A percentile compares a stretch with the other conserved stretches of the same genome.
These are phyloP conservation scores for Drosophila parabipectinata DNA, from an alignment of 1,140 invertebrate species.

Conservation along the genomic window DNA sequence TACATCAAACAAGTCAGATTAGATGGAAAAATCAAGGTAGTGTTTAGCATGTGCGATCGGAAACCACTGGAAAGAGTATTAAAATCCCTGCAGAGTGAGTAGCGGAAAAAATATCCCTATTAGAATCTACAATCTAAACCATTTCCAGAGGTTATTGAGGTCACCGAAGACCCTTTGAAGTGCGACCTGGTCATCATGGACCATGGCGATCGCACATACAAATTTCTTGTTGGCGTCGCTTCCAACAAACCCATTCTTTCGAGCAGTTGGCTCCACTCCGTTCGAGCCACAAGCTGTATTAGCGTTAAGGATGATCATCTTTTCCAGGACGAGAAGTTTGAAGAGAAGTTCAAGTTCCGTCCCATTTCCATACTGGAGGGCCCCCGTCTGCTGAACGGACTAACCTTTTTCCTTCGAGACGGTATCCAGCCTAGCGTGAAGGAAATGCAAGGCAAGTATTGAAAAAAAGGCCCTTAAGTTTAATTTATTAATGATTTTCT, in stretches of 20 bases:
- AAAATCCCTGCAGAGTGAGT: slow-evolving; percentile 38
- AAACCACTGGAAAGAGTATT: slow-evolving; percentile 17
- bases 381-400: slow-evolving; percentile 23
- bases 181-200: slow-evolving; percentile 65
- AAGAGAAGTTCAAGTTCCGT: slow-evolving; percentile 36
- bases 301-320: slow-evolving; percentile 38
- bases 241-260: slow-evolving; percentile 52
- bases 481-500: background rate
- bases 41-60: slow-evolving; percentile 51
- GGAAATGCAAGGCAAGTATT: slow-evolving; percentile 47
- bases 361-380: slow-evolving; percentile 33
- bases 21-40: slow-evolving; percentile 47
- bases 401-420: slow-evolving; percentile 46
- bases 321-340: slow-evolving; percentile 49
- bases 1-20: slow-evolving; percentile 45
- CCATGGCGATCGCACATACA: slow-evolving; percentile 63
- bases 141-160: slow-evolving; percentile 42
- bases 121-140: background rate
- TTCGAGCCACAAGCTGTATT: slow-evolving; percentile 26
- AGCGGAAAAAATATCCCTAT: background rate
- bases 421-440: slow-evolving; percentile 42
- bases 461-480: background rate
- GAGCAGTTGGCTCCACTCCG: slow-evolving; percentile 35
- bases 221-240: slow-evolving; percentile 55
- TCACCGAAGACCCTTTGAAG: slow-evolving; percentile 37